Evolutionary conservation across 2,888 invertebrate genomes (phyloP).

Genomic region (Drosophila glabriapex): DNA sequence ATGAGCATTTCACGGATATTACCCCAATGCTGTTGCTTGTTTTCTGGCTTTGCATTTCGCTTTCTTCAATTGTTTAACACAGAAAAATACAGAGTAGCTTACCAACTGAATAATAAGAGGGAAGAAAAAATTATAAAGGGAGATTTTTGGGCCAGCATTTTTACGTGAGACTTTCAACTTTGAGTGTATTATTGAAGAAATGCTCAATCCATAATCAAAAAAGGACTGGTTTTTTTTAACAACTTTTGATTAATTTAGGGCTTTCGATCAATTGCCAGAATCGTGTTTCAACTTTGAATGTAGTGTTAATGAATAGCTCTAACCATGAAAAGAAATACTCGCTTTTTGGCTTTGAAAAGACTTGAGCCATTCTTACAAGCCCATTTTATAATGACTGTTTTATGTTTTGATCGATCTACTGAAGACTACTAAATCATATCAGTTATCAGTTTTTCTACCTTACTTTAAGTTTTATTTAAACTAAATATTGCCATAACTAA

Average conservation of each 20-base stretch:
- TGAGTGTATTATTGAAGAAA: not conserved
- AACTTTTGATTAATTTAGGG: not conserved
- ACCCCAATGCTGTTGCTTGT: not conserved
- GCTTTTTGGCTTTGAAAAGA: not conserved
- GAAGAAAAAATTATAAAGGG: not conserved
- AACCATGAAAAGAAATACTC: not conserved
- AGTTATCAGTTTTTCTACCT: not conserved
- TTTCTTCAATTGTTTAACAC: not conserved
- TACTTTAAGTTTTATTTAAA: not conserved
- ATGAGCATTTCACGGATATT: constrained; percentile 4
- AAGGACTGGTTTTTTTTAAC: not conserved
- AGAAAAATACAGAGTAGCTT: not conserved
- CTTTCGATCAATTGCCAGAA: not conserved
- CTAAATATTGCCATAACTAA: not conserved
- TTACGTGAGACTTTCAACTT: not conserved
- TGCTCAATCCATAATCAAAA: not conserved
- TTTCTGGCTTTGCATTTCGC: not conserved
- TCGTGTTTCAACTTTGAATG: not conserved
- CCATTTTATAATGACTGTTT: not conserved
- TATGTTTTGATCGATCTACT: not conserved
- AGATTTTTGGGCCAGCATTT: not conserved
- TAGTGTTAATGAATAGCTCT: not conserved
- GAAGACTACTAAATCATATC: not conserved
- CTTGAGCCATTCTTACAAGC: not conserved
- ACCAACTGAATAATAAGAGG: not conserved